These are phyloP conservation scores for Ictidomys tridecemlineatus DNA, from an alignment of 2,113 vertebrate genomes.

Conservation along the genomic window DNA sequence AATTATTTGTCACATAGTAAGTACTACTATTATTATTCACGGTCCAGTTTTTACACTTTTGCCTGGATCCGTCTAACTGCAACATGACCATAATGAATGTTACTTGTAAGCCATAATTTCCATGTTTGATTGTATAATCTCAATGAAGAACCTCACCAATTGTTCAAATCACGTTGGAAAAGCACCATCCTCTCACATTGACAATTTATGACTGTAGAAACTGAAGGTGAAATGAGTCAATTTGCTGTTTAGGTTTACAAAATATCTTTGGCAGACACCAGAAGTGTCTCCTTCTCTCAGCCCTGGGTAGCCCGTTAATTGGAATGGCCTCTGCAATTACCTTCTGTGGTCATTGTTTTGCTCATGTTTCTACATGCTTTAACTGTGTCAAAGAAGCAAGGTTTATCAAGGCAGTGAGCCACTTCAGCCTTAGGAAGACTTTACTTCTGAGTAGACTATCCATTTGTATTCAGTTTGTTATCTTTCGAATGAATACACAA, in stretches of 20 bases:
- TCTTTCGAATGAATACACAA: conserved; percentile 12
- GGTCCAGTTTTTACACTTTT: background rate
- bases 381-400: background rate
- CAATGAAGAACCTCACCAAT: background rate
- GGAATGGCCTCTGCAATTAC: background rate
- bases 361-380: background rate
- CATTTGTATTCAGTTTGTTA: conserved; percentile 29
- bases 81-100: background rate
- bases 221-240: background rate
- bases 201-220: background rate
- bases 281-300: background rate
- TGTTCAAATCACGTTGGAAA: background rate
- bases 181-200: background rate
- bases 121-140: background rate
- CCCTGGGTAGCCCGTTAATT: background rate
- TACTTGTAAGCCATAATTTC: background rate
- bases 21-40: background rate
- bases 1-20: background rate
- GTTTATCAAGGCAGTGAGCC: background rate
- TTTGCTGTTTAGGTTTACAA: background rate
- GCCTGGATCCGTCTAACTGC: background rate
- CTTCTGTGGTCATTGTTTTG: background rate
- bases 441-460: background rate
- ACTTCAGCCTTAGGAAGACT: background rate
- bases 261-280: background rate